A percentile compares a stretch with the other conserved stretches of the same genome.
Evolutionary conservation across 2,888 invertebrate species (phyloP).

Genomic region (Colostygia pectinataria): DNA sequence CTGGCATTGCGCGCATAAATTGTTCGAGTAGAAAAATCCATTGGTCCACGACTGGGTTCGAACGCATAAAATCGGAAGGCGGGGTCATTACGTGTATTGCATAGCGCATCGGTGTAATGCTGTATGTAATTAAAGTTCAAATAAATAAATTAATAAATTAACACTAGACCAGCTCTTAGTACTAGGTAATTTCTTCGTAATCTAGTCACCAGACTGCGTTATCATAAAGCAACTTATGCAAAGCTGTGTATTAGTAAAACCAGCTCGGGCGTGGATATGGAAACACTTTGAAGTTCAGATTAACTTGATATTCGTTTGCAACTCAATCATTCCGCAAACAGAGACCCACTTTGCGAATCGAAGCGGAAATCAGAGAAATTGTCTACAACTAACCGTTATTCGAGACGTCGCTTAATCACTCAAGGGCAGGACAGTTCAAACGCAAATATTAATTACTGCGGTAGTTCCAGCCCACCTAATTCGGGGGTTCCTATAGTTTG

Average conservation of each 20-base stretch:
- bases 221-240: too few relatives aligned
- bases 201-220: too few relatives aligned
- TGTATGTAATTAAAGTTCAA: too few relatives aligned
- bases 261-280: background rate
- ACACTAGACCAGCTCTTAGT: too few relatives aligned
- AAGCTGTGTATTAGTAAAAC: background rate
- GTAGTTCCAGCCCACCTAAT: conserved; percentile 76
- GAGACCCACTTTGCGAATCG: conserved; percentile 51
- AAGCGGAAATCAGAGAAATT: conserved; percentile 65
- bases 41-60: too few relatives aligned
- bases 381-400: conserved; percentile 70
- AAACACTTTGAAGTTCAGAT: conserved; percentile 21
- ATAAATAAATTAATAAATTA: too few relatives aligned
- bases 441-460: conserved; percentile 80
- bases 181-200: too few relatives aligned
- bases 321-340: conserved; percentile 45
- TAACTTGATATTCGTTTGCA: conserved; percentile 31
- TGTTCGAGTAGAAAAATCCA: too few relatives aligned
- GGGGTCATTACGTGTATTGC: too few relatives aligned
- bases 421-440: conserved; percentile 77
- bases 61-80: too few relatives aligned
- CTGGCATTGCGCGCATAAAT: too few relatives aligned
- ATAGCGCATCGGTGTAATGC: too few relatives aligned
- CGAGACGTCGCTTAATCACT: conserved; percentile 76
- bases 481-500: conserved; percentile 56